Base-by-base conservation (phyloP, 2,113 vertebrate species). In the Sardina pilchardus region DNA sequence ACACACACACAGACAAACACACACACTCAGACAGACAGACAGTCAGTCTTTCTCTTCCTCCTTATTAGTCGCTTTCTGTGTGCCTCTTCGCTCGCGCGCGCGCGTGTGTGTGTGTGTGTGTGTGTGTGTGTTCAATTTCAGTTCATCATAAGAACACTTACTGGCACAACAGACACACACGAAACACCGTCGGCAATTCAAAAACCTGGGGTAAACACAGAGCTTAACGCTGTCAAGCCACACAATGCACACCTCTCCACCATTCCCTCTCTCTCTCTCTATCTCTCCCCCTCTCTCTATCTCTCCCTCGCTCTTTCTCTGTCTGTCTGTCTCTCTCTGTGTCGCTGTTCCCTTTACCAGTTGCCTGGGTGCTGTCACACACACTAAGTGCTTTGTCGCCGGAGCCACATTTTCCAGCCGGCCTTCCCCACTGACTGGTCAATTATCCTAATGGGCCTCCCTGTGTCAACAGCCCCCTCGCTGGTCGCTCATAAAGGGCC, bases 401-500 rank as follows among this genome's bases (percentile, higher is more conserved):
- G 9, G n/a, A 16, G 63, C 63, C 63, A 34, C n/a, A 34, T 71
- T 26, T 71, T 71, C n/a, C 63, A 71, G 26, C 63, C 63, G 63
- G 63, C 63, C 63, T 71, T 71, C 63, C 63, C 63, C 63, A 71
- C 63, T 71, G 63, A 30, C 63, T 71, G 63, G 63, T 71, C 63
- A 71, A 71, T 71, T 71, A 71, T 71, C 63, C 63, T 71, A 71
- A 71, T 71, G 63, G 63, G 24, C 63, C 63, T 71, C 63, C 63
- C 63, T 34, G 63, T 71, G 63, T 71, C 63, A 71, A 34, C 63
- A 71, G 63, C 63, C n/a, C n/a, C 63, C 63, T 34, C 26, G 63
- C 63, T 14, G 8, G 10, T 2, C 2, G 10, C 63, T 71, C 63
- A 71, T 71, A 71, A 71, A 71, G 63, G 3, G 63, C 63, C n/a